A percentile compares a stretch with the other conserved stretches of the same genome.
Evolutionary conservation across 1,140 invertebrate genomes (phyloP).

Genomic region (Aethina tumida): DNA sequence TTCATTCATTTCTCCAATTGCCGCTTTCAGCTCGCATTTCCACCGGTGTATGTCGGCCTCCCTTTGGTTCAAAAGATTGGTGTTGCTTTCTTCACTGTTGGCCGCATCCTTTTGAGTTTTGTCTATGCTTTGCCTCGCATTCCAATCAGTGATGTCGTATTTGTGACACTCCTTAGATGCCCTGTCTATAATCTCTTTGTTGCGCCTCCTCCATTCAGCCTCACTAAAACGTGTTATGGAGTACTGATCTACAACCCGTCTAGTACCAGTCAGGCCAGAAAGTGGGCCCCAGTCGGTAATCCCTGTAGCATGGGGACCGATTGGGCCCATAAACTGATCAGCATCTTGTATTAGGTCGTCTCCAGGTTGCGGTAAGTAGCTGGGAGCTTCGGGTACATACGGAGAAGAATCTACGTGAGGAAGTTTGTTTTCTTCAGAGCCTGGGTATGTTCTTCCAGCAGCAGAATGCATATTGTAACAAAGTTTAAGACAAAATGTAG

Average conservation of each 20-base stretch:
- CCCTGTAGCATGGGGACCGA: conserved; percentile 59
- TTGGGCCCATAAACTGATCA: conserved; percentile 35
- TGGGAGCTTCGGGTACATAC: conserved; percentile 25
- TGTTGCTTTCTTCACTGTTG: conserved; percentile 55
- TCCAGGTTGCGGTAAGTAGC: conserved; percentile 45
- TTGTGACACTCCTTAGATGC: not conserved
- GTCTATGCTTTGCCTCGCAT: conserved; percentile 46
- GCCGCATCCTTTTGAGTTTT: conserved; percentile 49
- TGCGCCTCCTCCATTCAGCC: conserved; percentile 56
- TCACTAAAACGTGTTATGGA: conserved; percentile 58
- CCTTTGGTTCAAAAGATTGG: conserved; percentile 48
- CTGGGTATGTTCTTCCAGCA: too few species aligned
- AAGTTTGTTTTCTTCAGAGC: too few species aligned
- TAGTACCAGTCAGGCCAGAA: conserved; percentile 53
- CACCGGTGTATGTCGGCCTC: conserved; percentile 51
- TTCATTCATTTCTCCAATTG: conserved; percentile 51
- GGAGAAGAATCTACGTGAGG: too few species aligned
- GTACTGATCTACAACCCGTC: conserved; percentile 62
- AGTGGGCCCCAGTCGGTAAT: conserved; percentile 58
- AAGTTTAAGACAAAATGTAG: too few species aligned
- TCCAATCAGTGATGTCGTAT: conserved; percentile 35
- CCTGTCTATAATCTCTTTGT: conserved; percentile 45
- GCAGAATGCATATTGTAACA: too few species aligned
- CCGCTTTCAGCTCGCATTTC: conserved; percentile 57
- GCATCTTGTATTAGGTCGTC: conserved; percentile 36